Conservation (phyloP, 2,888 invertebrate genomes). For the Cosmia trapezina region DNA sequence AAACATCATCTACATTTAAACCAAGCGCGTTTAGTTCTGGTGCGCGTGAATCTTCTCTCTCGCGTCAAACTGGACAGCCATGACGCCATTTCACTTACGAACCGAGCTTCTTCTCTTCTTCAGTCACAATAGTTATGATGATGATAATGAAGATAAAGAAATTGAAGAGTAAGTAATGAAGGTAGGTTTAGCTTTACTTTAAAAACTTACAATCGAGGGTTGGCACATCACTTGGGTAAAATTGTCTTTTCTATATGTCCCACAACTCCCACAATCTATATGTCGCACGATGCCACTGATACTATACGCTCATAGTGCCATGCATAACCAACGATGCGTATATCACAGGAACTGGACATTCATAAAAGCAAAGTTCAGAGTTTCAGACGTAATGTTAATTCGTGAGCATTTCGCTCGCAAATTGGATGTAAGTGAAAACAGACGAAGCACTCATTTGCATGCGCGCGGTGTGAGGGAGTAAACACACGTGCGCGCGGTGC, state of each 20-base stretch:
- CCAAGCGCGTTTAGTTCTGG: too few relatives aligned
- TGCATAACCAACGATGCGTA: not conserved
- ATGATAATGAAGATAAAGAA: not conserved
- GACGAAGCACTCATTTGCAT: slow-evolving; percentile 63
- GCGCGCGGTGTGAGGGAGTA: slow-evolving; percentile 30
- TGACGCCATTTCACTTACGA: too few relatives aligned
- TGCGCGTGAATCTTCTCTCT: too few relatives aligned
- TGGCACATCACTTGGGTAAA: not conserved
- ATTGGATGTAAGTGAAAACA: slow-evolving; percentile 64
- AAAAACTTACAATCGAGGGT: not conserved
- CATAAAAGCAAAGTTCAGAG: slow-evolving; percentile 41
- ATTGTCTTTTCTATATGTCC: too few relatives aligned
- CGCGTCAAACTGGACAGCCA: too few relatives aligned
- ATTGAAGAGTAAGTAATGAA: not conserved
- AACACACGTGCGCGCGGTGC: slow-evolving; percentile 19
- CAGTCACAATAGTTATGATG: not conserved
- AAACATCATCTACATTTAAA: too few relatives aligned
- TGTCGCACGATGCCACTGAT: not conserved
- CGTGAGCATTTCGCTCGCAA: slow-evolving; percentile 53
- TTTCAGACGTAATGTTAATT: slow-evolving; percentile 55
- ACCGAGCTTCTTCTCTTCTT: too few relatives aligned
- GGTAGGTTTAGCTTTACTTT: not conserved
- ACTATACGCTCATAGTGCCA: not conserved
- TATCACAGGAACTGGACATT: slow-evolving; percentile 17
- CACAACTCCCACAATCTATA: too few relatives aligned